A percentile compares a stretch with the other conserved stretches of the same genome.
phyloP scores from a whole-genome alignment of 2,113 vertebrate species.

The Mormyrus lacerda region DNA sequence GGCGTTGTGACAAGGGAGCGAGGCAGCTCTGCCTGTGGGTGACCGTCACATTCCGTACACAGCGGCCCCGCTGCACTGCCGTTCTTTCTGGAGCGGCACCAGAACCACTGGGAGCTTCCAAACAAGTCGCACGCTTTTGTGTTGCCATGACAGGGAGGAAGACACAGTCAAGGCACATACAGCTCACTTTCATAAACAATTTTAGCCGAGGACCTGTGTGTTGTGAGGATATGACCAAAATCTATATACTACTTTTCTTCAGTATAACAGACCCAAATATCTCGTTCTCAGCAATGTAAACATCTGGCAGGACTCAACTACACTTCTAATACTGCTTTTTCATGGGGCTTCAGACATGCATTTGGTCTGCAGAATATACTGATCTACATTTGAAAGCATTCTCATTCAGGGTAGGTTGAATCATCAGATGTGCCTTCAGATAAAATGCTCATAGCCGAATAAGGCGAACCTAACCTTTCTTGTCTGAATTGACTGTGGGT shows the following conservation, averaged over 20 bases:
- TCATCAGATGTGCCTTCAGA: not conserved
- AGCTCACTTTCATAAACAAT: not conserved
- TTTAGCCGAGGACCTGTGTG: not conserved
- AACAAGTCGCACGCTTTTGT: not conserved
- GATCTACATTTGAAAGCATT: not conserved
- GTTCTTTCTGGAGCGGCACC: not conserved
- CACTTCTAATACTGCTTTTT: not conserved
- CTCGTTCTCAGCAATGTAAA: not conserved
- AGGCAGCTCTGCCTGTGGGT: not conserved
- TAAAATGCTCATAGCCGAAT: not conserved
- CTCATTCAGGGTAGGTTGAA: not conserved
- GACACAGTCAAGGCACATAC: not conserved
- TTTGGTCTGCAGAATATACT: not conserved
- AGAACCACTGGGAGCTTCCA: not conserved
- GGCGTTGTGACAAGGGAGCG: too few species aligned
- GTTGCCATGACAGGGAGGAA: not conserved
- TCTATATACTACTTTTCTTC: constrained; percentile 3
- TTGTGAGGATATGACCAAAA: not conserved
- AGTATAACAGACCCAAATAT: not conserved
- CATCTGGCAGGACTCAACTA: constrained; percentile 9
- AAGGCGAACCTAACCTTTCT: not conserved
- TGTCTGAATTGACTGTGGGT: not conserved
- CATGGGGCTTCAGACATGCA: not conserved
- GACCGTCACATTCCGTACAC: not conserved
- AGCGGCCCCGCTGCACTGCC: not conserved